Conservation (phyloP, 2,888 invertebrate genomes). For the Anarsia innoxiella region DNA sequence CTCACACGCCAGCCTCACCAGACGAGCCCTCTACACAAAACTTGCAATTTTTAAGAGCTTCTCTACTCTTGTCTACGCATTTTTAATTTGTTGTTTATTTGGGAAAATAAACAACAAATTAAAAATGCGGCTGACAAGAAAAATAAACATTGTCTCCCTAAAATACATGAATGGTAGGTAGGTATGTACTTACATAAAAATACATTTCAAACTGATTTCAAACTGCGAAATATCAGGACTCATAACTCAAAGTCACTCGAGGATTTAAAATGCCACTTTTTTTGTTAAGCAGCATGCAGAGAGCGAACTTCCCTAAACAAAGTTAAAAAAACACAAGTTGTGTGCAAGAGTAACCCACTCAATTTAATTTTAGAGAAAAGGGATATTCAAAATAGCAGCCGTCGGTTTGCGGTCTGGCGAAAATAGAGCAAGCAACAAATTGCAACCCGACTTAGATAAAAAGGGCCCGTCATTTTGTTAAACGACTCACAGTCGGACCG, state of each 20-base stretch:
- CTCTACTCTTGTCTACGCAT: too few relatives aligned
- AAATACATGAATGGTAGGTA: too few relatives aligned
- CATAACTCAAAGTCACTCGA: too few relatives aligned
- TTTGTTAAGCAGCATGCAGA: too few relatives aligned
- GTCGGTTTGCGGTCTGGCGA: constrained; percentile 56
- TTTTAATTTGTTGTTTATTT: too few relatives aligned
- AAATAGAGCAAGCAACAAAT: constrained; percentile 67
- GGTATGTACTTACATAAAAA: too few relatives aligned
- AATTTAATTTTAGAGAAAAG: constrained; percentile 53
- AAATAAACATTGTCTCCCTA: too few relatives aligned
- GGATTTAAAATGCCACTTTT: too few relatives aligned
- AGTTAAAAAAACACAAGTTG: constrained; percentile 3
- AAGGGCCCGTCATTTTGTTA: constrained; percentile 70
- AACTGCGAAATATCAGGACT: too few relatives aligned
- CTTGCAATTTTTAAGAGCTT: constrained; percentile 6
- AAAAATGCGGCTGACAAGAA: too few relatives aligned
- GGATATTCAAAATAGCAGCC: constrained; percentile 60
- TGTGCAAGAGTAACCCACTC: constrained; percentile 26
- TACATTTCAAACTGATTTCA: too few relatives aligned
- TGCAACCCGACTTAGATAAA: constrained; percentile 67
- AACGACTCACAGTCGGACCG: constrained; percentile 55
- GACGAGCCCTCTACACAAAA: constrained; percentile 4
- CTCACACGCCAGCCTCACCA: constrained; percentile 1
- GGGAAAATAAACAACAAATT: too few relatives aligned
- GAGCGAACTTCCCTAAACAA: neutral